These are phyloP conservation scores for Muscidifurax raptorellus DNA, from an alignment of 1,140 invertebrate species.

Conservation along the genomic window DNA sequence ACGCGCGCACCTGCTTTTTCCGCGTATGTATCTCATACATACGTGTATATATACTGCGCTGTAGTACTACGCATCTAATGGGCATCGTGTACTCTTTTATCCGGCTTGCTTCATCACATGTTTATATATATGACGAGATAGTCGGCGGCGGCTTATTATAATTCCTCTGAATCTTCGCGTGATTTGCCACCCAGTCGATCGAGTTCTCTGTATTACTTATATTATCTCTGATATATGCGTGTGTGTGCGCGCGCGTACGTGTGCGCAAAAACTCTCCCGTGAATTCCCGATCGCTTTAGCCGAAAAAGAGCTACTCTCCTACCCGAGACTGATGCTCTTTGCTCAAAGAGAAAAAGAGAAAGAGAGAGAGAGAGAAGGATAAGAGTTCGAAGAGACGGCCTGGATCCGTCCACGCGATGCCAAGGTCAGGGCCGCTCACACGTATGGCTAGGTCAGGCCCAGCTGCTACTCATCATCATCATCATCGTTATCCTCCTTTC, in stretches of 20 bases:
- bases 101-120: not conserved
- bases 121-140: too few species aligned
- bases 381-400: conserved; percentile 46
- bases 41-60: not conserved
- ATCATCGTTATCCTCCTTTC: too few species aligned
- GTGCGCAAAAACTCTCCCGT: too few species aligned
- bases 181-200: too few species aligned
- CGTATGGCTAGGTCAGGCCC: conserved; percentile 73
- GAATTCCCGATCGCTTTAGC: too few species aligned
- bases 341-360: not conserved
- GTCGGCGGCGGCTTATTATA: not conserved
- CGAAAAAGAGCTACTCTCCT: too few species aligned
- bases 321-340: too few species aligned
- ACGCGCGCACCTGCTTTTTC: not conserved
- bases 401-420: conserved; percentile 56
- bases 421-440: conserved; percentile 71
- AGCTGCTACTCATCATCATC: conserved; percentile 16
- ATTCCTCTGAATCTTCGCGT: not conserved
- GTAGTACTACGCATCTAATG: not conserved
- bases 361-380: not conserved
- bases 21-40: not conserved
- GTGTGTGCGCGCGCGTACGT: too few species aligned
- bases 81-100: too few species aligned
- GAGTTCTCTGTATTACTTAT: too few species aligned
- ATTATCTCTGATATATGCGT: too few species aligned